A percentile compares a stretch with the other conserved stretches of the same genome.
These are phyloP conservation scores for Menidia menidia DNA, from an alignment of 2,797 vertebrate species.

Conservation along the genomic window DNA sequence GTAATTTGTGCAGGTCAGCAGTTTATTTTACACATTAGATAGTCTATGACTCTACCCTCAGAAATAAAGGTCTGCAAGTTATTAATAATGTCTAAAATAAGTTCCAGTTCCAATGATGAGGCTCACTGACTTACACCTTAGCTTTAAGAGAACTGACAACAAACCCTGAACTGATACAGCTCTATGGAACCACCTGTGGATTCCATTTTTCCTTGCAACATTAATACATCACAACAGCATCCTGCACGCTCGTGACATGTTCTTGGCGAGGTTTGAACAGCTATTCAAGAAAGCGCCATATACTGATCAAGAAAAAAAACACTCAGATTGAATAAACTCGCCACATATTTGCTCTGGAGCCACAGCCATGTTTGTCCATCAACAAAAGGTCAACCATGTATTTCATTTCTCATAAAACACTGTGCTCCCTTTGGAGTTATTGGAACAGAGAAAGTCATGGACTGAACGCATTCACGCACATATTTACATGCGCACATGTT, in stretches of 20 bases:
- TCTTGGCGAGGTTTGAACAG: conserved; percentile 41
- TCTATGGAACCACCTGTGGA: conserved; percentile 34
- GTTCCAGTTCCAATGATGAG: conserved; percentile 15
- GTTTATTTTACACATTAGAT: conserved; percentile 14
- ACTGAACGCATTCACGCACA: conserved; percentile 9
- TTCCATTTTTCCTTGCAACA: conserved; percentile 26
- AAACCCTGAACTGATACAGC: conserved; percentile 11
- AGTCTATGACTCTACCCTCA: conserved; percentile 1
- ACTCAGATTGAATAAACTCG: conserved; percentile 22
- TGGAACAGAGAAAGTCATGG: conserved; percentile 27
- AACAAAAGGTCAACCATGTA: conserved; percentile 59
- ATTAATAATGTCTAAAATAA: not conserved
- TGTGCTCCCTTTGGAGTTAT: conserved; percentile 18
- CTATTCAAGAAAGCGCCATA: conserved; percentile 9
- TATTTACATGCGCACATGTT: conserved; percentile 30
- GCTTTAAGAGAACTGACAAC: conserved; percentile 33
- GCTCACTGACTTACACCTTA: conserved; percentile 18
- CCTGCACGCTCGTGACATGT: conserved; percentile 29
- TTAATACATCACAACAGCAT: conserved; percentile 36
- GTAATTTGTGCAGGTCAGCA: not conserved
- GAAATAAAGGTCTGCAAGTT: conserved; percentile 9
- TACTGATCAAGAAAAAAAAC: conserved; percentile 55
- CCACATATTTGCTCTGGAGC: conserved; percentile 58
- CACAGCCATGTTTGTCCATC: conserved; percentile 60
- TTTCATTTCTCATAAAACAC: conserved; percentile 59